These are phyloP conservation scores for Neosalanx taihuensis DNA, from an alignment of 2,797 vertebrate species.

Conservation along the genomic window DNA sequence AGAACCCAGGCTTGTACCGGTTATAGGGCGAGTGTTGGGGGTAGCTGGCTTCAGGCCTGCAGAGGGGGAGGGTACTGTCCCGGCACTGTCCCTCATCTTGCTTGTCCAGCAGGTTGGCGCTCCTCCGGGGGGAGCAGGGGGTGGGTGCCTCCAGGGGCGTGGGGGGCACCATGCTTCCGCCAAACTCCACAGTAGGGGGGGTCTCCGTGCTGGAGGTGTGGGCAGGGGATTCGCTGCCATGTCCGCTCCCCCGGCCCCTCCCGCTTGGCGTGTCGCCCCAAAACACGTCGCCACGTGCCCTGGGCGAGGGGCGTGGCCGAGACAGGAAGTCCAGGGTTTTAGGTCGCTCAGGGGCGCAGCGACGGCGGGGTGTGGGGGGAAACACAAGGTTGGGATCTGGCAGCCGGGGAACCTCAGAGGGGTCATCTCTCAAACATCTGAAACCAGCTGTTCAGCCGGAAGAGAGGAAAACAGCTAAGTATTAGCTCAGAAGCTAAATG, in stretches of 20 bases:
- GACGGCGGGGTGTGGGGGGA: slow-evolving; percentile 90
- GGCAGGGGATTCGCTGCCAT: slow-evolving; percentile 80
- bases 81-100: slow-evolving; percentile 89
- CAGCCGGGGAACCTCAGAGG: slow-evolving; percentile 84
- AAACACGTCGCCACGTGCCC: slow-evolving; percentile 83
- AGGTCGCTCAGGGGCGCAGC: slow-evolving; percentile 90
- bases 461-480: neutral
- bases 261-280: slow-evolving; percentile 80
- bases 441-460: slow-evolving; percentile 68
- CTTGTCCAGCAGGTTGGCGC: slow-evolving; percentile 81
- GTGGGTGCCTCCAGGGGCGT: slow-evolving; percentile 84
- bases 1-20: slow-evolving; percentile 85
- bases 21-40: slow-evolving; percentile 79
- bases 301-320: slow-evolving; percentile 88
- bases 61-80: slow-evolving; percentile 89
- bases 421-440: slow-evolving; percentile 79
- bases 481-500: neutral
- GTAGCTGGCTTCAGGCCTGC: slow-evolving; percentile 80
- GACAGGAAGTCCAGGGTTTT: slow-evolving; percentile 94
- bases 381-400: slow-evolving; percentile 92
- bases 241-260: slow-evolving; percentile 60
- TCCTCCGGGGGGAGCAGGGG: slow-evolving; percentile 75
- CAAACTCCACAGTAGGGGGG: slow-evolving; percentile 87
- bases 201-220: slow-evolving; percentile 95
- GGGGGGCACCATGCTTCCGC: slow-evolving; percentile 78